These are phyloP conservation scores for Cacoxenus indagator DNA, from an alignment of 2,888 invertebrate genomes.

Conservation along the genomic window DNA sequence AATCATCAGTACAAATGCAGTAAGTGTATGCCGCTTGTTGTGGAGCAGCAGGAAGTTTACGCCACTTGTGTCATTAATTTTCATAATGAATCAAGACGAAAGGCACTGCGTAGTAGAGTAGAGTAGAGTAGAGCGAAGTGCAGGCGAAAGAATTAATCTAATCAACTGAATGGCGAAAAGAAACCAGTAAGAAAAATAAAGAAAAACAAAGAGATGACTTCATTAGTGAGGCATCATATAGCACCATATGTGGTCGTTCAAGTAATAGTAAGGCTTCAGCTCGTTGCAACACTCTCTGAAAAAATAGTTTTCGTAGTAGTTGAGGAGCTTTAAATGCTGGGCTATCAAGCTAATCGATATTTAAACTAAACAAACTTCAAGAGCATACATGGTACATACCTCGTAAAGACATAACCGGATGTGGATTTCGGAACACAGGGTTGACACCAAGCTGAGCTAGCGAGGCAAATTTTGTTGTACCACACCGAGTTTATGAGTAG, in stretches of 20 bases:
- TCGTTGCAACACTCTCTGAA: too few relatives aligned
- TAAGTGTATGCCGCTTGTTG: neutral
- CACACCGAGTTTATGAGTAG: too few relatives aligned
- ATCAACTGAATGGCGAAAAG: slow-evolving; percentile 35
- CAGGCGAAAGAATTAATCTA: slow-evolving; percentile 47
- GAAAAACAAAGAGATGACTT: slow-evolving; percentile 1
- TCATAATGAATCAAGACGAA: slow-evolving; percentile 45
- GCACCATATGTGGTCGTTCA: neutral
- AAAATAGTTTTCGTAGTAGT: too few relatives aligned
- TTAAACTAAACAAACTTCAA: too few relatives aligned
- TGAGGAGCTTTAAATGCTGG: too few relatives aligned
- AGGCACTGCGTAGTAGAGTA: neutral
- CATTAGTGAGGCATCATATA: slow-evolving; percentile 1
- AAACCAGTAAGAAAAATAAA: neutral
- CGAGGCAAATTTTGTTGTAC: too few relatives aligned
- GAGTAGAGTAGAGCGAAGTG: neutral
- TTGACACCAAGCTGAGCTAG: too few relatives aligned
- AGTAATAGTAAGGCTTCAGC: too few relatives aligned
- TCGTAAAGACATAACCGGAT: too few relatives aligned
- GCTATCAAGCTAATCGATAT: too few relatives aligned
- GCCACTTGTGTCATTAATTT: slow-evolving; percentile 58
- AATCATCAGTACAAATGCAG: slow-evolving; percentile 7
- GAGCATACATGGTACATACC: too few relatives aligned
- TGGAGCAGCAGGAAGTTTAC: slow-evolving; percentile 38
- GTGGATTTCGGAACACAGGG: too few relatives aligned